Conservation (phyloP, 2,797 vertebrate species). For the Oophaga sylvatica region DNA sequence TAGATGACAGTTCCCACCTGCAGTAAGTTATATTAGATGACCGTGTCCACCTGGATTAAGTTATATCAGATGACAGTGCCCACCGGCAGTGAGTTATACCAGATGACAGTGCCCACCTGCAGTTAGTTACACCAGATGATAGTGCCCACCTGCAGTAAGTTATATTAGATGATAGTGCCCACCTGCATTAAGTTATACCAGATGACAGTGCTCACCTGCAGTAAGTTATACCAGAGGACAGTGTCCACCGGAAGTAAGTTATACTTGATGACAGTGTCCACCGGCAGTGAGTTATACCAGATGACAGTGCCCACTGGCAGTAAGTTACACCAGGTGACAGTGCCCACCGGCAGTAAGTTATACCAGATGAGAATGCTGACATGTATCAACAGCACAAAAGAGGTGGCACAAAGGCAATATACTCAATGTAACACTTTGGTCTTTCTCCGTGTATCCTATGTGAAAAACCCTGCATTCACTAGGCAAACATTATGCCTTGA, state of each 20-base stretch:
- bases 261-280: neutral
- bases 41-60: neutral
- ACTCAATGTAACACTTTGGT: constrained; percentile 3
- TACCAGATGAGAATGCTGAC: neutral
- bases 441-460: neutral
- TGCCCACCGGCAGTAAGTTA: too few relatives aligned
- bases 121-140: neutral
- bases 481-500: neutral
- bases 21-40: neutral
- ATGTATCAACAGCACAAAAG: neutral
- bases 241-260: neutral
- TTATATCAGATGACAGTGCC: neutral
- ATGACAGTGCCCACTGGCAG: neutral
- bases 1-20: neutral
- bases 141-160: neutral
- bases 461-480: neutral
- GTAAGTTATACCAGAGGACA: neutral
- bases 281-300: neutral
- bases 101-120: neutral
- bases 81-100: neutral
- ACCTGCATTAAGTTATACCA: neutral
- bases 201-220: neutral
- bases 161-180: neutral
- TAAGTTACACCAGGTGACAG: too few relatives aligned
- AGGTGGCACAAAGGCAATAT: neutral